Conservation (phyloP, 2,797 vertebrate species). For the Tragopan temminckii region DNA sequence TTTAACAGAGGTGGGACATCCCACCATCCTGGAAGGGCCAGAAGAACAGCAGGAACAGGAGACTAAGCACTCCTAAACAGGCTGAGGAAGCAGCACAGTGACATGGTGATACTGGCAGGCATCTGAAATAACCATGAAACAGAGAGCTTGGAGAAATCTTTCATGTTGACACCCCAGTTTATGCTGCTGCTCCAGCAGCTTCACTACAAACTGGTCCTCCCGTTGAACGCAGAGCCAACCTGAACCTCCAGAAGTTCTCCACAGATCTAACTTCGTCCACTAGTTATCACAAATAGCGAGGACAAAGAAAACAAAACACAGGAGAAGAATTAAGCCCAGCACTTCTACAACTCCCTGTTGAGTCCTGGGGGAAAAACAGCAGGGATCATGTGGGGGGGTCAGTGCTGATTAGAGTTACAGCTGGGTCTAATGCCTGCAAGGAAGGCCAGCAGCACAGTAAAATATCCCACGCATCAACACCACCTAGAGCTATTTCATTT, state of each 20-base stretch:
- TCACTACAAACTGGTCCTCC: not conserved
- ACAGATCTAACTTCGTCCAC: not conserved
- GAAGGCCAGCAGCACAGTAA: not conserved
- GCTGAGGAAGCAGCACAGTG: not conserved
- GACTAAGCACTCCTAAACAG: not conserved
- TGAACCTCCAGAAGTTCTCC: not conserved
- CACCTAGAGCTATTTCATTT: not conserved
- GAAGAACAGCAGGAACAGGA: accelerated
- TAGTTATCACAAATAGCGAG: accelerated
- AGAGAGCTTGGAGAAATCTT: not conserved
- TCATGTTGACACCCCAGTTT: not conserved
- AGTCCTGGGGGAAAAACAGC: not conserved
- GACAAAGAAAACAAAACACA: not conserved
- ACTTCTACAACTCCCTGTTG: not conserved
- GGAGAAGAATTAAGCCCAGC: accelerated
- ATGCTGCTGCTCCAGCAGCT: not conserved
- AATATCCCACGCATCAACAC: accelerated
- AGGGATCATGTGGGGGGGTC: not conserved
- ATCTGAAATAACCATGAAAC: accelerated
- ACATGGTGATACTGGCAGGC: accelerated
- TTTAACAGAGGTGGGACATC: not conserved
- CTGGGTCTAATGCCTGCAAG: not conserved
- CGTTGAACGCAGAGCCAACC: not conserved
- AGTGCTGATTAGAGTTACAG: not conserved
- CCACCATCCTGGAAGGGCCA: not conserved